These are phyloP conservation scores for Chelonoidis abingdonii DNA, from an alignment of 2,113 vertebrate genomes.

Conservation along the genomic window DNA sequence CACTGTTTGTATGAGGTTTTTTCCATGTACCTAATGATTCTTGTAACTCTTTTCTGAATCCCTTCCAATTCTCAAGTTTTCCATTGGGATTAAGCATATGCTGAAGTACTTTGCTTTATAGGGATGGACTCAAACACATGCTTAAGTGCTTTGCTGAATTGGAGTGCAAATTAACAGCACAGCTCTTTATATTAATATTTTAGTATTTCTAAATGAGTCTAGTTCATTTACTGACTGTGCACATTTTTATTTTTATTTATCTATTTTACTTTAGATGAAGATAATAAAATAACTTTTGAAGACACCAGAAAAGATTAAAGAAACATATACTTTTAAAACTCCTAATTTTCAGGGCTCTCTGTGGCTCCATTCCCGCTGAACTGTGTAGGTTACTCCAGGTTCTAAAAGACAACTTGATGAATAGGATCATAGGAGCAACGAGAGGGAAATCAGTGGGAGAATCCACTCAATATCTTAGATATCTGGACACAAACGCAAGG, in stretches of 20 bases:
- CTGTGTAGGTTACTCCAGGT: neutral
- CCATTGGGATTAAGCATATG: slow-evolving; percentile 44
- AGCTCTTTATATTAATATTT: neutral
- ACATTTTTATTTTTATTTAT: slow-evolving; percentile 28
- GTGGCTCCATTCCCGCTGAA: neutral
- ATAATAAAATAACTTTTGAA: slow-evolving; percentile 32
- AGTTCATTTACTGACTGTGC: neutral
- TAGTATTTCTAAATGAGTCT: slow-evolving; percentile 44
- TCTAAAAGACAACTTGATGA: neutral
- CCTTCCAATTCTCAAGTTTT: slow-evolving; percentile 11
- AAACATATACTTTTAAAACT: neutral
- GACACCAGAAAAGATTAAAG: neutral
- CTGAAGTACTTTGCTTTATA: slow-evolving; percentile 18
- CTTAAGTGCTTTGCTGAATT: slow-evolving; percentile 46
- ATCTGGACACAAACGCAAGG: neutral
- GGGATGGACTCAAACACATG: slow-evolving; percentile 25
- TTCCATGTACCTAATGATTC: neutral
- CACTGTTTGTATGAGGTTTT: neutral
- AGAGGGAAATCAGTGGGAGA: neutral
- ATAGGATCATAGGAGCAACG: neutral
- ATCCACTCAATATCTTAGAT: neutral
- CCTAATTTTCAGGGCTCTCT: neutral
- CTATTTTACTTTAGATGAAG: neutral
- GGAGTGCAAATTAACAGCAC: slow-evolving; percentile 24
- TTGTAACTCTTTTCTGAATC: neutral